Conservation (phyloP, 2,797 vertebrate genomes). For the Phrynocephalus forsythii region DNA sequence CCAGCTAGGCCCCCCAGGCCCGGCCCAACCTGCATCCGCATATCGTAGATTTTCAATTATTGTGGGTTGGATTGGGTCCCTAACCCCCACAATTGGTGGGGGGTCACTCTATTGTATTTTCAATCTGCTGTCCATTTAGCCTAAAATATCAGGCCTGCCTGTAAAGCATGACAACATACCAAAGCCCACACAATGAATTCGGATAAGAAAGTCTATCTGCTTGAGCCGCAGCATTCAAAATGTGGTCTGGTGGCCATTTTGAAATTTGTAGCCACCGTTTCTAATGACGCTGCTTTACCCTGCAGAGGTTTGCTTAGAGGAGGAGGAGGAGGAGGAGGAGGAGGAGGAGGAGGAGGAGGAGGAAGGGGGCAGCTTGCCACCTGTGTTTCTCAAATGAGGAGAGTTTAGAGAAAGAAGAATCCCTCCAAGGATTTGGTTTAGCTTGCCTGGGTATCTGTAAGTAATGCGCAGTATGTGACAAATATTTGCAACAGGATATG, state of each 20-base stretch:
- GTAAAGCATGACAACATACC: background rate
- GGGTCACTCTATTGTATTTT: background rate
- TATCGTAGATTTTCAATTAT: no score
- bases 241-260: conserved; percentile 24
- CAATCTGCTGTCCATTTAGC: background rate
- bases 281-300: conserved; percentile 37
- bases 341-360: background rate
- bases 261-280: conserved; percentile 30
- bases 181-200: background rate
- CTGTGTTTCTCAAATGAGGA: conserved; percentile 48
- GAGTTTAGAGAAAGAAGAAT: conserved; percentile 47
- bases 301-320: background rate
- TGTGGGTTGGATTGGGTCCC: no score
- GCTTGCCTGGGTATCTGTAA: conserved; percentile 27
- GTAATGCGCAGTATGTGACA: conserved; percentile 51
- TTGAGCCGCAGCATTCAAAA: conserved; percentile 5
- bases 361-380: conserved; percentile 45
- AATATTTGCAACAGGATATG: conserved; percentile 60
- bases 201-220: conserved; percentile 7
- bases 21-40: no score
- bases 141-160: background rate
- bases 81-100: no score
- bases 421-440: conserved; percentile 58
- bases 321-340: conserved; percentile 38
- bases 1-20: no score